A percentile compares a stretch with the other conserved stretches of the same genome.
phyloP scores from a whole-genome alignment of 2,113 vertebrate genomes.

The Xiphias gladius region DNA sequence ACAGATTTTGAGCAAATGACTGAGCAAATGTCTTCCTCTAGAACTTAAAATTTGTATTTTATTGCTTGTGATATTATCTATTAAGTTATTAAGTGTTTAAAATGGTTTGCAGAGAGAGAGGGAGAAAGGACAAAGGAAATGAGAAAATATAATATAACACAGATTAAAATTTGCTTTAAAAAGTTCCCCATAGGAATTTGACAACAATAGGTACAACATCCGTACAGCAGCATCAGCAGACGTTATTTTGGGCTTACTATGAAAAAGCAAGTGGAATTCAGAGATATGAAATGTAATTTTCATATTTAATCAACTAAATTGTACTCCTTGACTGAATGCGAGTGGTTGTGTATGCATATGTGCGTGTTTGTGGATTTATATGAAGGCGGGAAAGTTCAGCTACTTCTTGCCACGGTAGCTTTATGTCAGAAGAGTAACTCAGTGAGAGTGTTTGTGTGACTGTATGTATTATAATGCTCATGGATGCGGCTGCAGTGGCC shows the following conservation, averaged over 20 bases:
- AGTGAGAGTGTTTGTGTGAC: neutral
- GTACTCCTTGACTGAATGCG: constrained; percentile 5
- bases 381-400: constrained; percentile 38
- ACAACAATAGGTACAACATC: neutral
- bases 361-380: constrained; percentile 42
- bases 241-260: neutral
- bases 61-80: neutral
- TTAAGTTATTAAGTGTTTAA: neutral
- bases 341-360: neutral
- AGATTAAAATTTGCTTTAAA: neutral
- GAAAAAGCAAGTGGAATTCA: constrained; percentile 11
- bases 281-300: constrained; percentile 52
- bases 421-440: constrained; percentile 39
- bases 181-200: constrained; percentile 8
- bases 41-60: too few species aligned
- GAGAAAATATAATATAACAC: neutral
- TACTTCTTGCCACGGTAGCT: constrained; percentile 70
- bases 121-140: neutral
- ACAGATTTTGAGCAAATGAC: too few species aligned
- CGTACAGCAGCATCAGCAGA: neutral
- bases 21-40: too few species aligned
- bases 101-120: neutral
- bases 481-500: constrained; percentile 5
- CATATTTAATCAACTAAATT: constrained; percentile 31
- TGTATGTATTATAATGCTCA: constrained; percentile 16